Percentiles rank a stretch among this genome's conserved stretches.
Evolutionary conservation across 1,140 invertebrate genomes (phyloP).

Genomic region (Lepidurus packardi): DNA sequence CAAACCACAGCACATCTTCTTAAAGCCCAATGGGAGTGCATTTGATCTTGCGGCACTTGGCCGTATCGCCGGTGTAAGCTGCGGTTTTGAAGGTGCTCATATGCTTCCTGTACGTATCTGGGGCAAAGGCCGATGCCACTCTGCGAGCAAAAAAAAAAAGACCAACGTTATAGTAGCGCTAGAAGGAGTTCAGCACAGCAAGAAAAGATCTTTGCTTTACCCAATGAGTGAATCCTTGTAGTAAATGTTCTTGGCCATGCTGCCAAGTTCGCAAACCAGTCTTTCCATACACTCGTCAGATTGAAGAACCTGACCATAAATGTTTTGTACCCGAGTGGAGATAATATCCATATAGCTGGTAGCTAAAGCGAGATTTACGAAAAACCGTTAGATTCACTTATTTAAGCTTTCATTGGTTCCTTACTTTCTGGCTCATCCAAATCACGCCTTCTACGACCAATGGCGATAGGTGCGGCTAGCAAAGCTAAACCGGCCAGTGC

Average conservation of each 20-base stretch:
- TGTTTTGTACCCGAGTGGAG: constrained; percentile 28
- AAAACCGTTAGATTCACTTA: not conserved
- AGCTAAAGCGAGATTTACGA: not conserved
- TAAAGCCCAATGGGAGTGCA: constrained; percentile 33
- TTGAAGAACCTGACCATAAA: constrained; percentile 32
- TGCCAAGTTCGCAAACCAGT: constrained; percentile 35
- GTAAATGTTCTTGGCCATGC: constrained; percentile 33
- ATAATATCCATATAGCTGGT: constrained; percentile 31
- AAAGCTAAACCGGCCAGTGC: constrained; percentile 30
- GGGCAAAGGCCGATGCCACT: constrained; percentile 27
- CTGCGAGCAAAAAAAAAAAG: constrained; percentile 23
- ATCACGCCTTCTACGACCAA: constrained; percentile 34
- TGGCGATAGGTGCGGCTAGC: constrained; percentile 25
- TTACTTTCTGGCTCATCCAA: constrained; percentile 28
- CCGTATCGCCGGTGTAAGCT: constrained; percentile 31
- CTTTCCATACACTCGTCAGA: constrained; percentile 35
- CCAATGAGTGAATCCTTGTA: constrained; percentile 35
- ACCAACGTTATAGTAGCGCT: not conserved
- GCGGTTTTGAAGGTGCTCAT: constrained; percentile 31
- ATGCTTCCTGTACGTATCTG: constrained; percentile 32
- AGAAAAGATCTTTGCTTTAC: constrained; percentile 27
- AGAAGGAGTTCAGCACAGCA: not conserved
- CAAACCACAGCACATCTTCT: not conserved
- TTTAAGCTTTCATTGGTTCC: no score
- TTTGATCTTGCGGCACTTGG: constrained; percentile 33